Evolutionary conservation across 2,888 invertebrate species (phyloP).

Genomic region (Limnephilus marmoratus): DNA sequence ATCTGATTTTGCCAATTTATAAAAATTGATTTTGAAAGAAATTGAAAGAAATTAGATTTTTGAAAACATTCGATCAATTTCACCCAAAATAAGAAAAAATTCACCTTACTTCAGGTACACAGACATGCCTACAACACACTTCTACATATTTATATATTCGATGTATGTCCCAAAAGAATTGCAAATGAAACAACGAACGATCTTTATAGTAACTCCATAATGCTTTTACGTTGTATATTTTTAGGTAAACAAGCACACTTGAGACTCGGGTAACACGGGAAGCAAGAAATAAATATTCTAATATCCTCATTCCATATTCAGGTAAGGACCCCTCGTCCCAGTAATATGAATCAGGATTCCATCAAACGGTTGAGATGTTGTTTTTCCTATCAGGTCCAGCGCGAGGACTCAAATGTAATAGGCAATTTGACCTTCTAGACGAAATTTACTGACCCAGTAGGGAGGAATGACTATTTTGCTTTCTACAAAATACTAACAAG

Average conservation of each 20-base stretch:
- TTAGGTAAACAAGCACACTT: neutral
- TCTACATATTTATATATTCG: no score
- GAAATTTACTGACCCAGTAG: neutral
- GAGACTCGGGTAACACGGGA: neutral
- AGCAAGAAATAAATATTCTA: neutral
- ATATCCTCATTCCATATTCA: constrained; percentile 2
- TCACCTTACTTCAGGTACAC: no score
- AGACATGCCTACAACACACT: no score
- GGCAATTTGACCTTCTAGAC: constrained; percentile 16
- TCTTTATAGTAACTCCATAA: neutral
- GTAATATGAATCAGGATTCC: constrained; percentile 25
- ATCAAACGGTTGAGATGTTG: constrained; percentile 17
- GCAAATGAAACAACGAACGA: neutral
- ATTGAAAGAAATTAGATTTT: no score
- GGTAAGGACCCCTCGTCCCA: neutral
- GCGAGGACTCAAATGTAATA: constrained; percentile 18
- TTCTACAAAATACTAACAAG: neutral
- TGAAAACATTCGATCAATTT: no score
- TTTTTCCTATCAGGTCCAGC: constrained; percentile 8
- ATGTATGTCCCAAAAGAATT: neutral
- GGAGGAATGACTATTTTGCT: neutral
- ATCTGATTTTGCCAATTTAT: no score
- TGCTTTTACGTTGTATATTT: neutral
- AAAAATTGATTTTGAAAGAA: no score
- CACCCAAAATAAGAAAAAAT: no score